Percentiles rank a stretch among this genome's conserved stretches.
phyloP scores from a whole-genome alignment of 2,797 vertebrate genomes.

The Novumbra hubbsi region DNA sequence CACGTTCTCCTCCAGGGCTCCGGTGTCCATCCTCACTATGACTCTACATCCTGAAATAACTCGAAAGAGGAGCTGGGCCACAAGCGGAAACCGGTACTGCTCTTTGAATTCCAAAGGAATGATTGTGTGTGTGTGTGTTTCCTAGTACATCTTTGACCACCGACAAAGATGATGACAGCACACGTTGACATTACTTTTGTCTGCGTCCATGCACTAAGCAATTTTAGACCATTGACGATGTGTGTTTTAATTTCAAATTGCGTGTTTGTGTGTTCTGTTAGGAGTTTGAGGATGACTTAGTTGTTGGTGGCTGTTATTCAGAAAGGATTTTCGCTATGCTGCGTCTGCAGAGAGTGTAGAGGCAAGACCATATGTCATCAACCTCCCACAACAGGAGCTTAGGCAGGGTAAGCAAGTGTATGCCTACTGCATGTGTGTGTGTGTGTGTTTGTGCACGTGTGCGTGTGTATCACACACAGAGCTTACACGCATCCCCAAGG shows the following conservation, averaged over 20 bases:
- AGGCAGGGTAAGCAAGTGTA: conserved; percentile 32
- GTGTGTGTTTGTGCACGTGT: not conserved
- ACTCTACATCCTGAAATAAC: conserved; percentile 2
- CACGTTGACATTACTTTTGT: no score
- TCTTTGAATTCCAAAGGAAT: not conserved
- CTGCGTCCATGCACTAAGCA: not conserved
- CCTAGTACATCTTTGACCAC: not conserved
- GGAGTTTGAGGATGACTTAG: conserved; percentile 13
- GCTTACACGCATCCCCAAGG: not conserved
- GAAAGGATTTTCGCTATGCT: conserved; percentile 48
- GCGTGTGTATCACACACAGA: not conserved
- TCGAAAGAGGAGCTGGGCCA: conserved; percentile 5
- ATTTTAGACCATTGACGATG: not conserved
- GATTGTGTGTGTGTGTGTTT: conserved; percentile 9
- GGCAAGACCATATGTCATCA: conserved; percentile 61
- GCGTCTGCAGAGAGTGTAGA: conserved; percentile 55
- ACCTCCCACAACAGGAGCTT: conserved; percentile 35
- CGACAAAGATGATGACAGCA: no score
- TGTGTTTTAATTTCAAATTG: not conserved
- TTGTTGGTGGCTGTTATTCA: conserved; percentile 33
- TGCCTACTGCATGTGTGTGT: not conserved
- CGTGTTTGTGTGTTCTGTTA: not conserved
- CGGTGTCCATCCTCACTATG: not conserved
- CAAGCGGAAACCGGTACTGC: not conserved
- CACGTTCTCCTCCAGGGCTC: not conserved